These are phyloP conservation scores for Oegoconia quadripuncta DNA, from an alignment of 2,888 invertebrate genomes.

Conservation along the genomic window DNA sequence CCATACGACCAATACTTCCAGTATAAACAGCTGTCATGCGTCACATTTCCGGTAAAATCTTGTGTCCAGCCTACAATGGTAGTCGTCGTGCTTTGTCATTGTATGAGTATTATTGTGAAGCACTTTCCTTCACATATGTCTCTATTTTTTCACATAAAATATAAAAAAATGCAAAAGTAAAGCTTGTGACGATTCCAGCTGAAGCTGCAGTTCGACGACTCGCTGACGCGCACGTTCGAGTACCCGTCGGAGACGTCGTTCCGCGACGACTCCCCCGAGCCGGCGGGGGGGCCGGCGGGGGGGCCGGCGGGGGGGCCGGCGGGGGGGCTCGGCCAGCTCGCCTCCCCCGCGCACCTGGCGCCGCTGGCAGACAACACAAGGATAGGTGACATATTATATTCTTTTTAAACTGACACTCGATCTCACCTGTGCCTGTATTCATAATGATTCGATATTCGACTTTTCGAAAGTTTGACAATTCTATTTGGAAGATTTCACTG, in stretches of 20 bases:
- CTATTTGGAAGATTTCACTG: too few species aligned
- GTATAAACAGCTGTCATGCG: too few species aligned
- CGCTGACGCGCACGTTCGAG: slow-evolving; percentile 92
- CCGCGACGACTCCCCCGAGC: slow-evolving; percentile 77
- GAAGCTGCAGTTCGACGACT: slow-evolving; percentile 94
- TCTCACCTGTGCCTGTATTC: too few species aligned
- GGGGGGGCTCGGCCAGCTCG: slow-evolving; percentile 20
- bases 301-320: slow-evolving; percentile 15
- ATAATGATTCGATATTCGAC: too few species aligned
- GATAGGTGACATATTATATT: slow-evolving; percentile 31
- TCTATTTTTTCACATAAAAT: background rate
- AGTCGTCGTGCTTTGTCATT: too few species aligned
- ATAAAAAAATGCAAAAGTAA: background rate
- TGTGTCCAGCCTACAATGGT: too few species aligned
- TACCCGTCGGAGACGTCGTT: slow-evolving; percentile 95
- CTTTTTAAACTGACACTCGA: slow-evolving; percentile 10
- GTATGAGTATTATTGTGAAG: background rate
- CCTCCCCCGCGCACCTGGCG: slow-evolving; percentile 26
- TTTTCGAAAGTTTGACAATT: too few species aligned
- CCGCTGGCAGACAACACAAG: slow-evolving; percentile 60
- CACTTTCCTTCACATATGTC: background rate
- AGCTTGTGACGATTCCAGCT: slow-evolving; percentile 78
- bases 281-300: slow-evolving; percentile 11
- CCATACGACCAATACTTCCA: too few species aligned
- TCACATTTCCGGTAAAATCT: too few species aligned